Evolutionary conservation across 2,797 vertebrate genomes (phyloP), one percentile per base, ranked within the genome.

Genomic region (Arnoldichthys spilopterus): DNA sequence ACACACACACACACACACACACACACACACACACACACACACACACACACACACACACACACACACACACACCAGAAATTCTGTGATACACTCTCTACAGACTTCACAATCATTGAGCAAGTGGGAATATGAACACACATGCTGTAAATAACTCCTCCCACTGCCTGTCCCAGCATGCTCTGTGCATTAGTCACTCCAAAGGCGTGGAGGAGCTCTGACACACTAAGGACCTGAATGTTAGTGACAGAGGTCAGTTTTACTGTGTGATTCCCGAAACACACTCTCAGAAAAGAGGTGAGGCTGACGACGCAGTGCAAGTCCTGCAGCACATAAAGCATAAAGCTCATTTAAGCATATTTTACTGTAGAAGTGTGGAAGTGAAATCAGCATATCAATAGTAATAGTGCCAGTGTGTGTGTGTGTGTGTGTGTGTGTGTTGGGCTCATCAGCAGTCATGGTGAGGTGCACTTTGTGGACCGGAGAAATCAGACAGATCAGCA

Each of bases 161-260:
- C 24, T 22, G 58, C 69, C 0, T 66, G 77, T 56, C 30, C 70
- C 61, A 45, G 61, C 70, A 59, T 47, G 70, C 51, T 49, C 69
- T 20, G 34, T 59, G 62, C 28, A 58, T 32, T 56, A 58, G 24
- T 72, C 61, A 66, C 30, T 56, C 11, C 37, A 26, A 66, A 66
- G 40, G 51, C 34, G 16, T 45, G 37, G 43, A 24, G 20, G 22
- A 26, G 34, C 64, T 22, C 18, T 22, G 24, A 56, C 18, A 20
- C 9, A 5, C 47, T 22, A 5, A 9, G 28, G 26, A 3, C 1
- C 63, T 37, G 34, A 37, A 8, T 37, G 32, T 34, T 28, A 20
- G 1, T 37, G 34, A 63, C 43, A 15, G 12, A 67, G 4, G 2
- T 40, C 20, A 63, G 15, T 20, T 40, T 40, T 9, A n/a, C 1